Evolutionary conservation across 2,888 invertebrate species (phyloP), one percentile per base, ranked within the genome.

Genomic region (Tetanocera ferruginea): DNA sequence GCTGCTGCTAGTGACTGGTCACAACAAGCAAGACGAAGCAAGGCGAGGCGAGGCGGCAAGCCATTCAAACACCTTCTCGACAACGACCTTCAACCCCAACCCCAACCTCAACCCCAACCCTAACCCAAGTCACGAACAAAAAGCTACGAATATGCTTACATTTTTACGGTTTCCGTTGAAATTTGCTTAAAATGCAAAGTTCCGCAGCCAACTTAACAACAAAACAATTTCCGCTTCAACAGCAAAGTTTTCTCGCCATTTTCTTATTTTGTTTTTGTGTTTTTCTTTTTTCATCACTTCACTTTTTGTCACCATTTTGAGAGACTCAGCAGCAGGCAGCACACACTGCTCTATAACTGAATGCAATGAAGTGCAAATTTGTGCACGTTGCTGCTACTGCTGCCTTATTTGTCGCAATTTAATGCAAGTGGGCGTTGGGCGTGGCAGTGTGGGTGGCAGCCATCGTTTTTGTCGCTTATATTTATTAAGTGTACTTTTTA

Each of bases 211-310:
- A 66, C 17, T 37, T 52, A 55, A 55, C 77, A 72, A 76, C 76
- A 77, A 72, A 77, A 77, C 77, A 71, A 77, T 77, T 77, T 77
- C 77, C 76, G 76, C 71, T 64, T 76, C 71, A 64, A 77, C 72
- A 57, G 52, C 11, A 52, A 60, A 75, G 52, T 66, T 75, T 66
- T 37, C 60, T 8, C 34, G 14, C 25, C 23, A 31, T 31, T 69
- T 49, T 28, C 9, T 60, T 57, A 34, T 57, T n/a, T 43, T 14
- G 19, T 31, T 19, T 34, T 25, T 55, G 28, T 55, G n/a, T 57
- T 19, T 52, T 60, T 72, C n/a, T 57, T 57, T n/a, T n/a, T 19
- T 19, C 75, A 31, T 34, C 60, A 19, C 34, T 11, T 17, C 49
- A 19, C 34, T 11, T 69, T 64, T 28, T 34, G 25, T 14, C 11